Evolutionary conservation across 2,888 invertebrate genomes (phyloP), one percentile per base, ranked within the genome.

Genomic region (Cheilosia soror): DNA sequence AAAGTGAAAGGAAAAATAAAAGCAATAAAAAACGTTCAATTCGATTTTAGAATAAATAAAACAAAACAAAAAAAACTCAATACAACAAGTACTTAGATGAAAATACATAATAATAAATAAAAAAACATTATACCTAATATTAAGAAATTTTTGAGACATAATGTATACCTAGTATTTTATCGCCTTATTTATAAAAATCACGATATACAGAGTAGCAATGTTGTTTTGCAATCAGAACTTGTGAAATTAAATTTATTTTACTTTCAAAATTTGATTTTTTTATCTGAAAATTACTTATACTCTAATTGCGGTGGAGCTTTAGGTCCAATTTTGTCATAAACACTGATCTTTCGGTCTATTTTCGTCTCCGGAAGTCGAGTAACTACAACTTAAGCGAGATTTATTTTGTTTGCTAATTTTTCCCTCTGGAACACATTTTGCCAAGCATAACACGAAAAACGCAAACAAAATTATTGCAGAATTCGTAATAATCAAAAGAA

Each of bases 1-100:
- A 57, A 40, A 47, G n/a, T 49, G 6, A 40, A 15, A 57, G 60
- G 4, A 63, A 66, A 73, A 58, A 31, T 42, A 55, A 49, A 85
- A 85, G 85, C 85, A 85, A 85, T 85, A 85, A 71, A 37, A 6
- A 20, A 77, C 47, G 73, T 84, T 79, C 84, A 80, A 85, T 72
- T 68, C 76, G 57, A 85, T 77, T 63, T 68, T 47, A 68, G 57
- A 80, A 72, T 44, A 29, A 66, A 49, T 55, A 60, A 37, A 65
- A 69, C 51, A 20, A 20, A n/a, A n/a, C n/a, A n/a, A 49, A 25
- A 55, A 76, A 55, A 66, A 40, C 11, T 37, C 29, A 78, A 40
- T 65, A 79, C 83, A 69, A 57, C 75, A 84, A 81, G 80, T 81
- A 85, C 80, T 85, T 81, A 85, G 75, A 76, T 33, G 11, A 55